Base-by-base conservation (phyloP, 2,888 invertebrate genomes). In the Acleris emargana region DNA sequence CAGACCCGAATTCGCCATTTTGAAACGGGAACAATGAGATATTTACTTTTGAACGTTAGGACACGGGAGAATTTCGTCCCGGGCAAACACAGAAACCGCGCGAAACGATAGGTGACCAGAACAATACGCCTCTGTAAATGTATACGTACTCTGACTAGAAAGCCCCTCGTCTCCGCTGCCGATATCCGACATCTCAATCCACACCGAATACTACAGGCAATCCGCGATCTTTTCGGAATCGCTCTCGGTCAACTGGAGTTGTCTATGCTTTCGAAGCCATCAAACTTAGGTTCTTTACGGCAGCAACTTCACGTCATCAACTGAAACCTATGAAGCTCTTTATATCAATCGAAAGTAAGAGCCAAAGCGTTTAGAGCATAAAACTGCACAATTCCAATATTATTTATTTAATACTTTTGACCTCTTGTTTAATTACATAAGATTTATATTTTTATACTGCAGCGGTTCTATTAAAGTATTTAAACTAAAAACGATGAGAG, bases 141-240 rank as follows among this genome's bases (percentile, higher is more conserved):
- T 81, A 88, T 92, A 95, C 95, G 94, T 94, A 95, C 95, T 95
- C 94, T 95, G 95, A 94, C 95, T 95, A 94, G 95, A 94, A 93
- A 95, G 94, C 89, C 95, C 95, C 92, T 95, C 95, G 94, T 95
- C 95, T 88, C 95, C 95, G 93, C 95, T 95, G 93, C 95, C 95
- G 94, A 95, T 94, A 94, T 95, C 95, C 94, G 95, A 95, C 95
- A 95, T 95, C 86, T 88, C 92, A 94, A 93, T 89, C 89, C 91
- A 88, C 91, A 89, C 91, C 91, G 87, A 90, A 86, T 84, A 89
- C 87, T 89, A 91, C 90, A 84, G 82, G 88, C 91, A 84, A 89
- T 85, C 85, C 90, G 83, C 88, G 86, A 89, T 89, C 88, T 88
- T 89, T 86, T 89, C 83, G 80, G 82, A 83, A 81, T 78, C 68